These are phyloP conservation scores for Corapipo altera DNA, from an alignment of 2,113 vertebrate genomes.

Conservation along the genomic window DNA sequence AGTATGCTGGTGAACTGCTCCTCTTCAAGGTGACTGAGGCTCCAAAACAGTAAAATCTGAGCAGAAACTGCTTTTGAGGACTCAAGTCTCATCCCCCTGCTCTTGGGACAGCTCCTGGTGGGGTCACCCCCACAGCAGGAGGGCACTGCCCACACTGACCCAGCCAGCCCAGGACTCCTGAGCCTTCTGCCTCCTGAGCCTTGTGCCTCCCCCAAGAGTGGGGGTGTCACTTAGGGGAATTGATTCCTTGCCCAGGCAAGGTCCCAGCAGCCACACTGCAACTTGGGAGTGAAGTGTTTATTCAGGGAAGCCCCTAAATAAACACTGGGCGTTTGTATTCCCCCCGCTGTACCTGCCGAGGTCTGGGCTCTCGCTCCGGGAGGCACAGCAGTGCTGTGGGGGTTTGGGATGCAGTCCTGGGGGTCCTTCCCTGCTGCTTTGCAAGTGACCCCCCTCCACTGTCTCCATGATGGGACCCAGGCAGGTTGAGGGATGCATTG, in stretches of 20 bases:
- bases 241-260: too few species aligned
- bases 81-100: not conserved
- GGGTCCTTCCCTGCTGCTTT: not conserved
- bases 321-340: rapidly evolving
- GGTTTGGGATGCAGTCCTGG: not conserved
- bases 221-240: not conserved
- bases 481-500: not conserved
- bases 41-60: not conserved
- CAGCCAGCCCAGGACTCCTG: not conserved
- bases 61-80: not conserved
- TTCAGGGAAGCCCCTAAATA: not conserved
- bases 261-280: not conserved
- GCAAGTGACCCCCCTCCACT: not conserved
- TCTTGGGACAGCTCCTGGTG: not conserved
- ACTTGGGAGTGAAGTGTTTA: not conserved
- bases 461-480: rapidly evolving
- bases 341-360: not conserved
- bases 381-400: not conserved
- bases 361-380: rapidly evolving
- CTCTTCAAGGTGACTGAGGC: not conserved
- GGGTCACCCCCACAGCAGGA: not conserved
- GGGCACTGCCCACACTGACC: not conserved
- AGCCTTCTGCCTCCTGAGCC: not conserved
- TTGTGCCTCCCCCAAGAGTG: rapidly evolving
- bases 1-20: not conserved